Evolutionary conservation across 2,113 vertebrate species (phyloP), one percentile per base, ranked within the genome.

Genomic region (Isichthys henryi): DNA sequence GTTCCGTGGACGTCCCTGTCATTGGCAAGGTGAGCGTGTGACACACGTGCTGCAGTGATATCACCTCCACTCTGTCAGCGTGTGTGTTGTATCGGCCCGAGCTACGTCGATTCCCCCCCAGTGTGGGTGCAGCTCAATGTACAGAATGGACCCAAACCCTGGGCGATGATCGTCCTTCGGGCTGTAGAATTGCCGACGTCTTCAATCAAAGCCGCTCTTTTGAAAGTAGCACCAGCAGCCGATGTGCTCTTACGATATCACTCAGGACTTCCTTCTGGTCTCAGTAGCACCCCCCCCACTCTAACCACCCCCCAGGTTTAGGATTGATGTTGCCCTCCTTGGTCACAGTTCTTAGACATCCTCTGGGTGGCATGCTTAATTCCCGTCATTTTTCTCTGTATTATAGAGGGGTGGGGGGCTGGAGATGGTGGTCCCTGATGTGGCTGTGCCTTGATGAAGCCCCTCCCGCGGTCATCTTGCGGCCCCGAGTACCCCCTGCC

Each of bases 1-100:
- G 96, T 92, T 97, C 96, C 50, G 95, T 96, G 95, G 96, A 97
- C 95, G 96, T 98, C 93, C 96, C 97, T 94, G 93, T 97, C 93
- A 95, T 95, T 92, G 95, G 96, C 90, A 96, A 96, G 97, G 96
- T 96, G 93, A 95, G 93, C 88, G 46, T 19, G 58, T 5, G 21
- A 21, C 56, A 17, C 19, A 3, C 3, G 15, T 89, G 88, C 27
- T 4, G 23, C n/a, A 27, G 62, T 27, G 17, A 19, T 17, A 5
- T 53, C 52, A 10, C 52, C 15, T 5, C 17, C 1, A 10, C 62
- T 0, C 27, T 21, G 53, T 56, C 53, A 21, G 9, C n/a, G 9
- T 31, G n/a, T 3, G 62, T 31, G 62, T 11, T 13, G 62, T 17
- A 31, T 74, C 3, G 13, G 66, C 10, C 27, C 3, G 23, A 10